These are phyloP conservation scores for Melanargia galathea DNA, from an alignment of 2,888 invertebrate species.

Conservation along the genomic window DNA sequence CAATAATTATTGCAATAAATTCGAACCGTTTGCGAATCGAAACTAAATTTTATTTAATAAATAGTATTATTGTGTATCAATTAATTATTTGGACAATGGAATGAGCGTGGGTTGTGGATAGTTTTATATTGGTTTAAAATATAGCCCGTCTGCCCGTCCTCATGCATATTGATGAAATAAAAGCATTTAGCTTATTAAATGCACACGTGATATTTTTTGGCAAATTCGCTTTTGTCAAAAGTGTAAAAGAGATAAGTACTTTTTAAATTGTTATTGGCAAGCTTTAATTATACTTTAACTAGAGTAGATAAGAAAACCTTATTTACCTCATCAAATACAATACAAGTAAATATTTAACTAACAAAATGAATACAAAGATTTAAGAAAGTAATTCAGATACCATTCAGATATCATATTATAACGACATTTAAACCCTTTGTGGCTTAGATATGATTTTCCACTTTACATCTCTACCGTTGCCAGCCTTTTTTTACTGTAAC, in stretches of 20 bases:
- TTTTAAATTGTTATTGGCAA: too few species aligned
- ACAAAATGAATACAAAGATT: too few species aligned
- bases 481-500: too few species aligned
- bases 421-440: too few species aligned
- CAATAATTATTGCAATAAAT: background rate
- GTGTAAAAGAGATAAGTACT: too few species aligned
- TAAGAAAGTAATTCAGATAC: too few species aligned
- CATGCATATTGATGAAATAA: background rate
- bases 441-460: too few species aligned
- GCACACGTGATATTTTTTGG: background rate
- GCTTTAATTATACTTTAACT: background rate
- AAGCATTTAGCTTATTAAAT: background rate
- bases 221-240: background rate
- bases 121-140: background rate
- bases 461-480: too few species aligned
- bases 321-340: too few species aligned
- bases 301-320: too few species aligned
- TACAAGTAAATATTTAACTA: too few species aligned
- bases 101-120: background rate
- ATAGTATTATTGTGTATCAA: background rate
- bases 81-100: constrained; percentile 2
- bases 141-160: background rate
- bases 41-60: constrained; percentile 11
- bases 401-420: too few species aligned
- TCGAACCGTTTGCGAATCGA: constrained; percentile 1